Conservation (phyloP, 2,113 vertebrate species). For the Nyctibius bracteatus region DNA sequence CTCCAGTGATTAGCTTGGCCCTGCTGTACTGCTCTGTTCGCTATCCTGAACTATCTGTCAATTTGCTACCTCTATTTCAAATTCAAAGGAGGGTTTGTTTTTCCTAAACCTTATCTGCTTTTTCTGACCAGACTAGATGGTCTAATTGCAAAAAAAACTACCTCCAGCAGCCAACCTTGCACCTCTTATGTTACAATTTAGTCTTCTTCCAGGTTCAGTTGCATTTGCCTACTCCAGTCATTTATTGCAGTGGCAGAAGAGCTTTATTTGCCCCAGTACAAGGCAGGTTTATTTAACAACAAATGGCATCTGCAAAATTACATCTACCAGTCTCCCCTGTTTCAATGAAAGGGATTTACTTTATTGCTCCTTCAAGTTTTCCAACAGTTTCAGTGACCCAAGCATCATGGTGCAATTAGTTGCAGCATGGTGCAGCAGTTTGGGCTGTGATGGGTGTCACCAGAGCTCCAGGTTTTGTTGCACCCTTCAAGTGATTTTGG, state of each 20-base stretch:
- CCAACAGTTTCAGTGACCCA: neutral
- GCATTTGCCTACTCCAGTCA: neutral
- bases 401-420: neutral
- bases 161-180: neutral
- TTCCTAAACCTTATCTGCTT: slow-evolving; percentile 20
- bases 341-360: neutral
- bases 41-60: slow-evolving; percentile 4
- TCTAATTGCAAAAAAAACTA: neutral
- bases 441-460: neutral
- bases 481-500: neutral
- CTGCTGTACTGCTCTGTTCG: neutral
- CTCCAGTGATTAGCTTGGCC: slow-evolving; percentile 10
- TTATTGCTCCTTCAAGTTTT: neutral
- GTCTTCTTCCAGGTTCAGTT: neutral
- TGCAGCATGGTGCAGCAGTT: neutral
- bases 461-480: neutral
- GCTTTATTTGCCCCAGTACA: neutral
- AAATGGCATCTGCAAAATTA: neutral
- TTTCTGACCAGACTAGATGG: neutral
- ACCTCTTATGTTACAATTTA: neutral
- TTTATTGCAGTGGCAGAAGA: neutral
- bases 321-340: neutral
- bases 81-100: slow-evolving; percentile 42
- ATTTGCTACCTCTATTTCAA: slow-evolving; percentile 41
- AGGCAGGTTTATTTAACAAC: neutral